phyloP scores from a whole-genome alignment of 2,797 vertebrate species.

The Gadopsis marmoratus region DNA sequence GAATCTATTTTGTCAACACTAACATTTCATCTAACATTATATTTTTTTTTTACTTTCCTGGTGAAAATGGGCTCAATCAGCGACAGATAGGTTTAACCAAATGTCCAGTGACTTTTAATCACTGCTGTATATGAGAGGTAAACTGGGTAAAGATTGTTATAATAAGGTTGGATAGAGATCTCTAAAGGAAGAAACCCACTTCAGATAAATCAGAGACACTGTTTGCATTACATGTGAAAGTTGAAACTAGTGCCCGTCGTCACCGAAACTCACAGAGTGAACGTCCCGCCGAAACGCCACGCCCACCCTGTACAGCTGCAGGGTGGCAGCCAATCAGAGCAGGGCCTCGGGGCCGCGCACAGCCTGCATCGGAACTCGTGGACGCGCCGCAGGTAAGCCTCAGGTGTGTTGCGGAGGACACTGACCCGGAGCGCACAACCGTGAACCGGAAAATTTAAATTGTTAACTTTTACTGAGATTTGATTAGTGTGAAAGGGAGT shows the following conservation, averaged over 20 bases:
- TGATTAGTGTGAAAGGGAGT: not conserved
- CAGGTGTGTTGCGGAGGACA: conserved; percentile 58
- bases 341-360: conserved; percentile 49
- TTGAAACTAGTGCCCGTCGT: conserved; percentile 35
- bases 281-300: conserved; percentile 4
- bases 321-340: no score
- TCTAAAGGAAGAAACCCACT: not conserved
- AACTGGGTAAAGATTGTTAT: not conserved
- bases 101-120: not conserved
- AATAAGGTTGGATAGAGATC: no score
- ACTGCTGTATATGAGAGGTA: not conserved
- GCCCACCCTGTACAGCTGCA: no score
- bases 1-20: not conserved
- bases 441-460: not conserved
- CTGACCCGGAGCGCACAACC: not conserved
- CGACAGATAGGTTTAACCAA: not conserved
- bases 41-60: not conserved
- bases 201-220: not conserved
- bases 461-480: not conserved
- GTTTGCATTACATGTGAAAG: not conserved
- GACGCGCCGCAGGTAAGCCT: conserved; percentile 55
- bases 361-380: conserved; percentile 56
- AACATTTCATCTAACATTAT: not conserved
- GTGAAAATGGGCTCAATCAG: not conserved
- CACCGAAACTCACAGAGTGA: conserved; percentile 57